Percentiles rank a stretch among this genome's conserved stretches.
Evolutionary conservation across 2,888 invertebrate species (phyloP).

Genomic region (Brachyptera putata): DNA sequence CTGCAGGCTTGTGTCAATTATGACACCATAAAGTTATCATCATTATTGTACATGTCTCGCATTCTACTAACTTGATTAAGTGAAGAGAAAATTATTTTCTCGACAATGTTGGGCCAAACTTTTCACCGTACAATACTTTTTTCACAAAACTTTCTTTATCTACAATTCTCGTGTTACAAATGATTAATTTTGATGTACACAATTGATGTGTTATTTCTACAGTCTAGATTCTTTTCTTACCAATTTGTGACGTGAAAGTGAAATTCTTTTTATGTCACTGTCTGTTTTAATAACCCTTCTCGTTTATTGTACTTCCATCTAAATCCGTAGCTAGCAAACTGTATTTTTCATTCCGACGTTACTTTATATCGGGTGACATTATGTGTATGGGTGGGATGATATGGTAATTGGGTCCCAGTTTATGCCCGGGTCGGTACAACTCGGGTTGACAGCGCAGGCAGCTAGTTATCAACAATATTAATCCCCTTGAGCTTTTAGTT

Average conservation of each 20-base stretch:
- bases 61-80: no score
- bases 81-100: no score
- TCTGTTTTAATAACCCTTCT: slow-evolving; percentile 8
- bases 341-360: slow-evolving; percentile 14
- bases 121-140: no score
- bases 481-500: slow-evolving; percentile 13
- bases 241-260: not conserved
- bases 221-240: not conserved
- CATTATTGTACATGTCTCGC: no score
- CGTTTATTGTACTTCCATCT: not conserved
- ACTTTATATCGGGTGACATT: slow-evolving; percentile 1
- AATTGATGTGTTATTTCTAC: no score
- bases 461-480: slow-evolving; percentile 16
- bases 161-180: no score
- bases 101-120: no score
- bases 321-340: slow-evolving; percentile 13
- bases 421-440: not conserved
- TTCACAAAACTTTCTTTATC: no score
- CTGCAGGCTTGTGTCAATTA: no score
- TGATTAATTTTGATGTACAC: no score
- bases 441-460: slow-evolving; percentile 2
- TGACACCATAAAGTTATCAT: no score
- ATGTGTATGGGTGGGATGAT: not conserved
- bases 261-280: not conserved
- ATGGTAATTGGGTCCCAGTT: slow-evolving; percentile 14